Conservation (phyloP, 2,888 invertebrate genomes). For the Ophraella communa region DNA sequence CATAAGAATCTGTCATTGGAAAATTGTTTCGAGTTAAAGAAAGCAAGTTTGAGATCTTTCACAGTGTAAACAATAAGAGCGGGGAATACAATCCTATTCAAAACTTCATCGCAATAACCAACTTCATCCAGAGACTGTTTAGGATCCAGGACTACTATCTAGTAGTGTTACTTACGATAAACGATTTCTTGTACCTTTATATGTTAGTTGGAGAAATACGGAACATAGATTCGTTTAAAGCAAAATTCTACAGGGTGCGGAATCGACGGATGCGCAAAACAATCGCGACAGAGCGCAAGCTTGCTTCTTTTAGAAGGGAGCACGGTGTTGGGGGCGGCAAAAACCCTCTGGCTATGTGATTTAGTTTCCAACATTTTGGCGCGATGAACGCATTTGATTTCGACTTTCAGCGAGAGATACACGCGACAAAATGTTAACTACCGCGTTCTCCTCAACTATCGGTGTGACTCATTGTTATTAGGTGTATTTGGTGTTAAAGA, state of each 20-base stretch:
- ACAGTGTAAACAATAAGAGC: background rate
- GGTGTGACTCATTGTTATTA: constrained; percentile 6
- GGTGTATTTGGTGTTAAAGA: constrained; percentile 9
- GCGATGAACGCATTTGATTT: constrained; percentile 51
- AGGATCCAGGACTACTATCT: background rate
- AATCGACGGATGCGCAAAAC: constrained; percentile 32
- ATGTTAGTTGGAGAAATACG: constrained; percentile 46
- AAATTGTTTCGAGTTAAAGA: background rate
- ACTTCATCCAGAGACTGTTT: background rate
- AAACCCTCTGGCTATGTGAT: constrained; percentile 56
- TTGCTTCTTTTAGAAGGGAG: constrained; percentile 50
- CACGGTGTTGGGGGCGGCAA: constrained; percentile 56
- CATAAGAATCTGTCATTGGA: no score
- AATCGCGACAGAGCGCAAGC: constrained; percentile 54
- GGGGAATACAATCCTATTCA: background rate
- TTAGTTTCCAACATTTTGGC: constrained; percentile 55
- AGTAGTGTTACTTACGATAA: constrained; percentile 43
- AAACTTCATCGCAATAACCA: background rate
- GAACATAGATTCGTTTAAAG: constrained; percentile 46
- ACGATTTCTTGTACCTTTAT: constrained; percentile 42
- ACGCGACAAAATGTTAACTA: constrained; percentile 42
- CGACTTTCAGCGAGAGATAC: constrained; percentile 35
- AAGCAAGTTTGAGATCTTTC: no score
- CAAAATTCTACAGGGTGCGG: constrained; percentile 45
- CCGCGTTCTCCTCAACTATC: constrained; percentile 25